Base-by-base conservation (phyloP, 2,888 invertebrate species). In the Abscondita cerata region DNA sequence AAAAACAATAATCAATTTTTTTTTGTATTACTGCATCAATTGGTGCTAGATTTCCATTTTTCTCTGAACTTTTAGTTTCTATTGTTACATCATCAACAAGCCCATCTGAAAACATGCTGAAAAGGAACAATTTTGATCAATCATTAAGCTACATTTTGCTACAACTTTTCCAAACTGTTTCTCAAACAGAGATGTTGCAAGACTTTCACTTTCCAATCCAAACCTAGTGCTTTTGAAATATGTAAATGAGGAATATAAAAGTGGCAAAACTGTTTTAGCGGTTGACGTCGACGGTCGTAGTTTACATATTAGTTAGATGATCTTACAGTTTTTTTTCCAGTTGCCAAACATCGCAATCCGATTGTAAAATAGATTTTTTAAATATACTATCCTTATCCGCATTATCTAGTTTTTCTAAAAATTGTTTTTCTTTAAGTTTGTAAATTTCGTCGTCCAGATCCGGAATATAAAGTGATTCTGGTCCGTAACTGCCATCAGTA, bases 1-100 rank as follows among this genome's bases (percentile, higher is more conserved):
- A 12, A 5, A 38, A 38, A 12, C 38, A 38, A 38, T 38, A 38
- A 38, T 38, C 38, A 38, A 38, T 38, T 38, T 38, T 38, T 11
- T 38, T 38, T 38, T 38, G 38, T 13, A 38, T 9, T 38, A 38
- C 13, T 12, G 38, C 38, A 38, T 38, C 38, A 38, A 13, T 38
- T 38, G 38, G 38, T 11, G 38, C 9, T 13, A 38, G 12, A 11
- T n/a, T 8, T 4, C 38, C 38, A 11, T 5, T n/a, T 38, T 38
- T 38, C 5, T 38, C 38, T n/a, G n/a, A n/a, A n/a, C n/a, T n/a
- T n/a, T n/a, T n/a, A n/a, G n/a, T n/a, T n/a, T n/a, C n/a, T n/a
- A n/a, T n/a, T n/a, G n/a, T n/a, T n/a, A n/a, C n/a, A n/a, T n/a
- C n/a, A n/a, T n/a, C n/a, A n/a, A n/a, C n/a, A n/a, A 3, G 38